phyloP scores from a whole-genome alignment of 2,888 invertebrate species.

The Platycnemis pennipes region DNA sequence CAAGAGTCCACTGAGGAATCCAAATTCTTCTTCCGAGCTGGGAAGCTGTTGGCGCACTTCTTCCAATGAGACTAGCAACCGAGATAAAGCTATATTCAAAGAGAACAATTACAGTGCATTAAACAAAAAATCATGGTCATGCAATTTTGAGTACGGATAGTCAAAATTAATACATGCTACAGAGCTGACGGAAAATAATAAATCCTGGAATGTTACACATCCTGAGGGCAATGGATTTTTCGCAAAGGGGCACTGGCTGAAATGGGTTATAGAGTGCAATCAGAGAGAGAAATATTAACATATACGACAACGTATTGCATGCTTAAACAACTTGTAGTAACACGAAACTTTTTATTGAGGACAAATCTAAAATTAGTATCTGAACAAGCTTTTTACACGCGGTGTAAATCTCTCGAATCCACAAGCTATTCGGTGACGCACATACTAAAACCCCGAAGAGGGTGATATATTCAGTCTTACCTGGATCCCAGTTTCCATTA shows the following conservation, averaged over 20 bases:
- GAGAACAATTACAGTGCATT: slow-evolving; percentile 55
- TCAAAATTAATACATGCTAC: too few relatives aligned
- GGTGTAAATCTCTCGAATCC: neutral
- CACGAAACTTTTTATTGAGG: neutral
- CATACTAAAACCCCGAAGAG: neutral
- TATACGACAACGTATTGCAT: neutral
- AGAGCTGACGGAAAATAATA: too few relatives aligned
- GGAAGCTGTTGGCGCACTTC: slow-evolving; percentile 87
- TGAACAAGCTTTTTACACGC: neutral
- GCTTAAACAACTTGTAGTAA: neutral
- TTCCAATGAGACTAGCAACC: slow-evolving; percentile 90
- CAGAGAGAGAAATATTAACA: too few relatives aligned
- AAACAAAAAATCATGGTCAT: neutral
- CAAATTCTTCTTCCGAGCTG: slow-evolving; percentile 91
- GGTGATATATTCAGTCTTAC: slow-evolving; percentile 77
- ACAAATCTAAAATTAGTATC: neutral
- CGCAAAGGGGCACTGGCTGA: neutral
- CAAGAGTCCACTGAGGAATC: slow-evolving; percentile 90
- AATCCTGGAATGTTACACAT: neutral
- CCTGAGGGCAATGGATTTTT: too few relatives aligned
- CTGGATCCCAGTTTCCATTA: slow-evolving; percentile 83
- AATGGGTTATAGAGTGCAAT: neutral
- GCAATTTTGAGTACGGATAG: too few relatives aligned
- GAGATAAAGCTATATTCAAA: slow-evolving; percentile 85
- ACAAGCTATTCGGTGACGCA: neutral